phyloP scores from a whole-genome alignment of 1,140 invertebrate species.

The Philaenus spumarius region DNA sequence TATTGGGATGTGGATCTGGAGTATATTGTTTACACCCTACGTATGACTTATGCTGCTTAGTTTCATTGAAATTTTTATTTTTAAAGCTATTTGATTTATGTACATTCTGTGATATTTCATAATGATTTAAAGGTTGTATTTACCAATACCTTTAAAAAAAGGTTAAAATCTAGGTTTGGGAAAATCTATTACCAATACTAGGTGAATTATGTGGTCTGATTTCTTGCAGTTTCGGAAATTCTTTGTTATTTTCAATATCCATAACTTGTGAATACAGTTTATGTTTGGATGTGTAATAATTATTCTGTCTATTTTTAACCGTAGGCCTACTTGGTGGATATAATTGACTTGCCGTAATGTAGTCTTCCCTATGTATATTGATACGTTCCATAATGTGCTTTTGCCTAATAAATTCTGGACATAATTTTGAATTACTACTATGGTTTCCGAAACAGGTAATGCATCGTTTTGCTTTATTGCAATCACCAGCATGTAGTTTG shows the following conservation, averaged over 20 bases:
- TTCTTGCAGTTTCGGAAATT: too few species aligned
- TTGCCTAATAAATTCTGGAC: not conserved
- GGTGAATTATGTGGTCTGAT: too few species aligned
- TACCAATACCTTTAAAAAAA: too few species aligned
- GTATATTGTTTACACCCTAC: too few species aligned
- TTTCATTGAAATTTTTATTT: too few species aligned
- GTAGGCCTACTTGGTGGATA: not conserved
- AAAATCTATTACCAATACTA: not conserved
- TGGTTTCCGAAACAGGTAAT: not conserved
- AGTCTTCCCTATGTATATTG: not conserved
- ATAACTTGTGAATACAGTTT: not conserved
- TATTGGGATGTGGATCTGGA: too few species aligned
- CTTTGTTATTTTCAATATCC: not conserved
- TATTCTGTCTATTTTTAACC: not conserved
- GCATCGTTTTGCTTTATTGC: not conserved
- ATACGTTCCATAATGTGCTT: not conserved
- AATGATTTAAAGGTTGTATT: not conserved
- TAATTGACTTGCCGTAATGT: not conserved
- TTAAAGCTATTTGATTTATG: too few species aligned
- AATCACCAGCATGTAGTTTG: too few species aligned
- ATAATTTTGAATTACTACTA: not conserved
- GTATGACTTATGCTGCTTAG: too few species aligned
- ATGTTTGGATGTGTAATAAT: not conserved
- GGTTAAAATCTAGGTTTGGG: not conserved
- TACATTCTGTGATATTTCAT: too few species aligned